These are phyloP conservation scores for Artemia franciscana DNA, from an alignment of 1,140 invertebrate genomes.

Conservation along the genomic window DNA sequence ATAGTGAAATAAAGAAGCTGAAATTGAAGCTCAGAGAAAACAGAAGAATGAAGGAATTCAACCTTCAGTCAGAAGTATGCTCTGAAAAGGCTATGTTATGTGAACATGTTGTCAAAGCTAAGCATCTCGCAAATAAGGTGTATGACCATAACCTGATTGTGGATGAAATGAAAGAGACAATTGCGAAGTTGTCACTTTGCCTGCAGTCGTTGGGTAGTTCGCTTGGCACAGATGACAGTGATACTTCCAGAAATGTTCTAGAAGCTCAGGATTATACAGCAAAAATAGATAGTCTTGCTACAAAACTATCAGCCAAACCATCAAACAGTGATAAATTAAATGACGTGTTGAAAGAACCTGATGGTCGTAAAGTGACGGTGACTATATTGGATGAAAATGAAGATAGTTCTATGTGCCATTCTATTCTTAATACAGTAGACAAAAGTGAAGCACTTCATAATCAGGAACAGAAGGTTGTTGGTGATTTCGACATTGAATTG, in stretches of 20 bases:
- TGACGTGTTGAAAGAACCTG: not conserved
- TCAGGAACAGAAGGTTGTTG: not conserved
- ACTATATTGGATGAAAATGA: too few relatives aligned
- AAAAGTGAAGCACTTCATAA: not conserved
- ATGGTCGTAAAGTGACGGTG: not conserved
- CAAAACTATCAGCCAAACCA: not conserved
- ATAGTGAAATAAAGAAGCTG: not conserved
- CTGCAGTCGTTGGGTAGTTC: not conserved
- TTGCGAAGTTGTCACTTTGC: not conserved
- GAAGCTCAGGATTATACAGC: not conserved
- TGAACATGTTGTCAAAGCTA: too few relatives aligned
- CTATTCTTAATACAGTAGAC: too few relatives aligned
- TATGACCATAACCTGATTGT: not conserved
- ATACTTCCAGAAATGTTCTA: not conserved
- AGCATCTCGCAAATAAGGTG: too few relatives aligned
- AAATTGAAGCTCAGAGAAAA: not conserved
- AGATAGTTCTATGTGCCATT: too few relatives aligned
- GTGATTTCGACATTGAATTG: not conserved
- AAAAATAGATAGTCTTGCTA: not conserved
- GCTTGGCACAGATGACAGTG: not conserved
- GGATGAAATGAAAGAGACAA: not conserved
- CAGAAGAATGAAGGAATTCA: not conserved
- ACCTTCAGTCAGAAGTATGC: not conserved
- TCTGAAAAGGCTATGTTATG: not conserved
- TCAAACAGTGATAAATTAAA: not conserved